Evolutionary conservation across 2,113 vertebrate genomes (phyloP), one percentile per base, ranked within the genome.

Genomic region (Thamnophis sirtalis): DNA sequence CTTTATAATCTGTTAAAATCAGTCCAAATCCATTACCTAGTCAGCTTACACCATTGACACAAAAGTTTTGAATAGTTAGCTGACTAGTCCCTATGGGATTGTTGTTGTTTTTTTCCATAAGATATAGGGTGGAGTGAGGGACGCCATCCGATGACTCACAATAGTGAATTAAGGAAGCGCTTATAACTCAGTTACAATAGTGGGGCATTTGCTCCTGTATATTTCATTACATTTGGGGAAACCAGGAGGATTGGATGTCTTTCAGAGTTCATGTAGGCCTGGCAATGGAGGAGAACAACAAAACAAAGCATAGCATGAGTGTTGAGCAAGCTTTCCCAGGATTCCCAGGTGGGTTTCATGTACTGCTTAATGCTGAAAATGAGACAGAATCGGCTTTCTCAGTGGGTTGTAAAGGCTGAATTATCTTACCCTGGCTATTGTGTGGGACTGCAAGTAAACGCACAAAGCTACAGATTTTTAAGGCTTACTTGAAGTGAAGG

Each of bases 271-370:
- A 96, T 87, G 84, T 97, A 95, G 96, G 94, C 96, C 94, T 93
- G 93, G 95, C 95, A 94, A 95, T 96, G 95, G 97, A 97, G 96
- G 95, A 97, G 96, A 96, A 91, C 96, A 97, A 97, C 96, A 97
- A 97, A 98, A 97, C 58, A 5, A 91, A 96, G 96, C 92, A 96
- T 92, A 97, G 96, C 95, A 94, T 89, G 85, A 93, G 94, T 95
- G 97, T 95, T 95, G 96, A 97, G 93, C 93, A 95, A 96, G 97
- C 96, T 92, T 96, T 98, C 98, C 97, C 97, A 98, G 95, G 97
- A 98, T 97, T 96, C 97, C 97, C 98, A 98, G 97, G 98, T 98
- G 98, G 98, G 98, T 98, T 98, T 98, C 97, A 97, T 96, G 96
- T 98, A 97, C 95, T 98, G 96, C 96, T 94, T 97, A 97, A 97